Evolutionary conservation across 2,888 invertebrate genomes (phyloP).

Genomic region (Fabriciana adippe): DNA sequence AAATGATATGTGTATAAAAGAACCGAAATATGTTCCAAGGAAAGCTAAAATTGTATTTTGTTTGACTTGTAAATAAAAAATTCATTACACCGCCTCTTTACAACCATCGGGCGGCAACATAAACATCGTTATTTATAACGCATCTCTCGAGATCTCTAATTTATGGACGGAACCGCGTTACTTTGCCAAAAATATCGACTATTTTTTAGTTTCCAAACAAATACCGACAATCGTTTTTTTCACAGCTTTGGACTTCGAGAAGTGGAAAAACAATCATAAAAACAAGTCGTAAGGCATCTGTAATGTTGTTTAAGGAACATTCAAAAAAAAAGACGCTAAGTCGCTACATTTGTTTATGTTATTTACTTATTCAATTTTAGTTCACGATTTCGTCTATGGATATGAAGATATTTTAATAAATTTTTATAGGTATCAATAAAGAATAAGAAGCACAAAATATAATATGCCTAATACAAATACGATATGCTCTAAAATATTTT

Average conservation of each 20-base stretch:
- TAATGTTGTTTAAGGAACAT: not conserved
- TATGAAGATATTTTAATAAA: too few species aligned
- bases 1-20: too few species aligned
- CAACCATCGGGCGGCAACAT: constrained; percentile 11
- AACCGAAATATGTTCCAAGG: not conserved
- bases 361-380: too few species aligned
- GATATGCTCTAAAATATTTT: not conserved
- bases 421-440: too few species aligned
- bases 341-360: not conserved
- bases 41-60: not conserved
- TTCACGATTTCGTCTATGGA: too few species aligned
- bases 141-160: constrained; percentile 22
- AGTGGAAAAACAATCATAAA: not conserved
- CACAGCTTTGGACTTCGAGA: not conserved
- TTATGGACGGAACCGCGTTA: constrained; percentile 21
- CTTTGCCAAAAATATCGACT: constrained; percentile 11
- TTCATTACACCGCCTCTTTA: constrained; percentile 12
- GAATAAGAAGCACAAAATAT: too few species aligned
- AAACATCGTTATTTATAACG: constrained; percentile 28
- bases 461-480: not conserved
- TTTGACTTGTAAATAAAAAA: constrained; percentile 17
- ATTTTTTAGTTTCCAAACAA: constrained; percentile 11
- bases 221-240: not conserved
- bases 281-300: not conserved
- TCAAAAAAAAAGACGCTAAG: not conserved